Percentiles rank a stretch among this genome's conserved stretches.
These are phyloP conservation scores for Brachionichthys hirsutus DNA, from an alignment of 2,113 vertebrate species.

Conservation along the genomic window DNA sequence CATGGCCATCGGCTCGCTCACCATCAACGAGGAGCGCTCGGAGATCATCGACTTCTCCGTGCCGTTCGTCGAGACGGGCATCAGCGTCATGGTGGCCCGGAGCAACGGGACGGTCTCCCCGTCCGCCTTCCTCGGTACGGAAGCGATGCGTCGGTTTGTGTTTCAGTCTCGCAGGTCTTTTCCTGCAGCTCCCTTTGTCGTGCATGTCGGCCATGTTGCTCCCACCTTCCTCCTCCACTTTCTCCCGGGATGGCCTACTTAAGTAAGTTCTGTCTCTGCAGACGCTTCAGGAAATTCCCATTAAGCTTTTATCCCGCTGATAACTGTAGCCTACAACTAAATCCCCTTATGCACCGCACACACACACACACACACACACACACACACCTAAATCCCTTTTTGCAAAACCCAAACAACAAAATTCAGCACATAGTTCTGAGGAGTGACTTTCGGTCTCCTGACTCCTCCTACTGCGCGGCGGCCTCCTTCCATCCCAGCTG, in stretches of 20 bases:
- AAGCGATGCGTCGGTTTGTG: conserved; percentile 22
- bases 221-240: conserved; percentile 7
- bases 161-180: background rate
- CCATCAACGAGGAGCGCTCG: conserved; percentile 96
- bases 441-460: conserved; percentile 14
- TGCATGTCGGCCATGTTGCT: background rate
- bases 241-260: conserved; percentile 62
- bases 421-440: conserved; percentile 38
- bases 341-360: conserved; percentile 35
- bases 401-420: conserved; percentile 43
- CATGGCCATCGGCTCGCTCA: conserved; percentile 98
- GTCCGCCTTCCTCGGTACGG: conserved; percentile 92
- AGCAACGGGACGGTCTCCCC: conserved; percentile 97
- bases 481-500: conserved; percentile 27
- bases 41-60: conserved; percentile 98
- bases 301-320: conserved; percentile 57
- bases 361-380: conserved; percentile 17
- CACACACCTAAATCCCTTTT: conserved; percentile 53
- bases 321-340: conserved; percentile 57
- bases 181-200: conserved; percentile 3
- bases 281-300: conserved; percentile 59
- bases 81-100: conserved; percentile 98
- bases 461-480: conserved; percentile 25
- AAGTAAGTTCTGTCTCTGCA: conserved; percentile 42
- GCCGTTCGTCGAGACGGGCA: conserved; percentile 97